Base-by-base conservation (phyloP, 2,113 vertebrate genomes). In the Pristiophorus japonicus region DNA sequence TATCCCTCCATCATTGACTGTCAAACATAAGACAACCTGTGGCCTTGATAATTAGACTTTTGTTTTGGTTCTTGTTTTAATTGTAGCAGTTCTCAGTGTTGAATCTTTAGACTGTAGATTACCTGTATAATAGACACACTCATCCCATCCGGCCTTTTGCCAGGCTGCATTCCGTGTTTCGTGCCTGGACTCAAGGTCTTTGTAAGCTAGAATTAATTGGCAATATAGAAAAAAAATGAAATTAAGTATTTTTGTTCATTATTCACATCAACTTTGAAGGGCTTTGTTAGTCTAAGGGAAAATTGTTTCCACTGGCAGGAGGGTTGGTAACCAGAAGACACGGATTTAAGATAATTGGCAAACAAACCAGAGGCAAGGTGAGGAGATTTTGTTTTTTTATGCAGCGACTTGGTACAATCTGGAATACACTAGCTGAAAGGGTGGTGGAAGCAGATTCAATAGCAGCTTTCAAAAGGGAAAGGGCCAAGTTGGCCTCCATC, bases 71-170 rank as follows among this genome's bases (percentile, higher is more conserved):
- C 62, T 34, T 65, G 81, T 88, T 24, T n/a, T 51, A 14, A n/a
- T n/a, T 65, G 12, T 66, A 34, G 7, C 16, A 27, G 24, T 45
- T 63, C 16, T 63, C 84, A 38, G 67, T 38, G 27, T 6, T n/a
- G 62, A 59, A 27, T 59, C n/a, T 20, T 12, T 30, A 12, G 63
- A 3, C 0, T 42, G 12, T 34, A 8, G 55, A n/a, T 97, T 96
- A 99, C 99, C 98, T 65, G 99, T 99, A 92, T 99, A 99, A 97
- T 98, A 98, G 20, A 99, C 99, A 0, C 98, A 98, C 90, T 97
- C 97, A 2, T 99, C 98, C 99, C 99, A 99, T 94, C 99, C 99
- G 18, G 98, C 97, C 96, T 99, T 99, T 95, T 97, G 97, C 99
- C 99, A 99, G 24, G 99, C 99, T 0, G 98, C 96, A 0, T 99